A percentile compares a stretch with the other conserved stretches of the same genome.
Evolutionary conservation across 2,113 vertebrate species (phyloP).

Genomic region (Shinisaurus crocodilurus): DNA sequence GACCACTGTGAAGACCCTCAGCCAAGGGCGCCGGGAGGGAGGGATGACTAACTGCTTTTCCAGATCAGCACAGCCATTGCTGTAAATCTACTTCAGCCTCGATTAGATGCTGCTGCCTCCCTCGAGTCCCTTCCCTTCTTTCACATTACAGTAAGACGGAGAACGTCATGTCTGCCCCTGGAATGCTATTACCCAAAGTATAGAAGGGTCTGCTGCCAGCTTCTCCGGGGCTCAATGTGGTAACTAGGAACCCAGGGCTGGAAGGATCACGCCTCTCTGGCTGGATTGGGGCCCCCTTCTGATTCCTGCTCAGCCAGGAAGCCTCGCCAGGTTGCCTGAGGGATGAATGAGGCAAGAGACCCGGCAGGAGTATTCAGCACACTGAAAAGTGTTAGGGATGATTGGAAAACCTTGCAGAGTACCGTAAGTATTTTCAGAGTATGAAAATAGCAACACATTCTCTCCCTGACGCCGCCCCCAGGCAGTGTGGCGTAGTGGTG

Average conservation of each 20-base stretch:
- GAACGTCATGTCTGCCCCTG: slow-evolving; percentile 48
- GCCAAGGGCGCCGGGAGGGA: slow-evolving; percentile 55
- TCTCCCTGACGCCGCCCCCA: too few relatives aligned
- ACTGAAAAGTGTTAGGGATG: neutral
- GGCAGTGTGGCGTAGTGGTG: too few relatives aligned
- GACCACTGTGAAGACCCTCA: slow-evolving; percentile 39
- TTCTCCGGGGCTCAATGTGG: neutral
- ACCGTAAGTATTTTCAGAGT: too few relatives aligned
- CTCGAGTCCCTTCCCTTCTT: neutral
- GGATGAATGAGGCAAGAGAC: neutral
- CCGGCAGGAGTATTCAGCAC: neutral
- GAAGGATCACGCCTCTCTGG: neutral
- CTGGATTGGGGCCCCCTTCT: neutral
- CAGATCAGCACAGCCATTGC: slow-evolving; percentile 65
- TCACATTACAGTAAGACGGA: rapidly evolving
- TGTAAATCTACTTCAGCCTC: slow-evolving; percentile 11
- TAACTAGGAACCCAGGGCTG: neutral
- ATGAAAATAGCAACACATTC: neutral
- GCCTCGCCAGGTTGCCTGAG: neutral
- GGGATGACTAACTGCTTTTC: slow-evolving; percentile 63
- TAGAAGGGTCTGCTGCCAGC: neutral
- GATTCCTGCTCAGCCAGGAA: neutral
- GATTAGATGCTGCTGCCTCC: slow-evolving; percentile 22
- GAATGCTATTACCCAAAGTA: rapidly evolving
- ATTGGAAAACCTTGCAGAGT: neutral